A percentile compares a stretch with the other conserved stretches of the same genome.
These are phyloP conservation scores for Nephila pilipes DNA, from an alignment of 1,140 invertebrate species.

Conservation along the genomic window DNA sequence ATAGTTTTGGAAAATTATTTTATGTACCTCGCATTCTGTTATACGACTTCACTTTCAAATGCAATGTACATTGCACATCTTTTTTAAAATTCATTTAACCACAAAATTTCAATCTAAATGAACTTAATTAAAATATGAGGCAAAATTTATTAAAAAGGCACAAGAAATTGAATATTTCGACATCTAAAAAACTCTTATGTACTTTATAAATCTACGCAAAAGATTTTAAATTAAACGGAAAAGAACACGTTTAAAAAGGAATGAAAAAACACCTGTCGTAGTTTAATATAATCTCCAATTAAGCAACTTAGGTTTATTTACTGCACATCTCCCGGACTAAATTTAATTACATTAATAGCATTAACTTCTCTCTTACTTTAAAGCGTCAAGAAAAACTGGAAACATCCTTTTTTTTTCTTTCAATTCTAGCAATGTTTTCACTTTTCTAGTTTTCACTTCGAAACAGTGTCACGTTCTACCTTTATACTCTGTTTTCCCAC, in stretches of 20 bases:
- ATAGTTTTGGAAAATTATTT: too few relatives aligned
- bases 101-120: too few relatives aligned
- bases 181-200: too few relatives aligned
- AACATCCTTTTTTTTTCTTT: background rate
- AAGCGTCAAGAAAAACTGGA: slow-evolving; percentile 20
- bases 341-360: slow-evolving; percentile 42
- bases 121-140: too few relatives aligned
- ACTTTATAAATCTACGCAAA: too few relatives aligned
- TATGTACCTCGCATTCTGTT: too few relatives aligned
- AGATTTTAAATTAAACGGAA: background rate
- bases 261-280: background rate
- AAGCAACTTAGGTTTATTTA: background rate
- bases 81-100: too few relatives aligned
- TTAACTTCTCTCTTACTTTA: slow-evolving; percentile 5
- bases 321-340: background rate
- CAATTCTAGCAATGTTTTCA: slow-evolving; percentile 15
- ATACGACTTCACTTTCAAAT: too few relatives aligned
- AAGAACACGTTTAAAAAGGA: background rate
- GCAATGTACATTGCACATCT: too few relatives aligned
- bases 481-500: slow-evolving; percentile 23
- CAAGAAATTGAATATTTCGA: too few relatives aligned
- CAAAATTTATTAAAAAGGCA: too few relatives aligned
- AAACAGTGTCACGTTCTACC: slow-evolving; percentile 55
- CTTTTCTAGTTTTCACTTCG: slow-evolving; percentile 50
- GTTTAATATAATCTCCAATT: background rate